Conservation (phyloP, 2,113 vertebrate species). For the Hoplias malabaricus region DNA sequence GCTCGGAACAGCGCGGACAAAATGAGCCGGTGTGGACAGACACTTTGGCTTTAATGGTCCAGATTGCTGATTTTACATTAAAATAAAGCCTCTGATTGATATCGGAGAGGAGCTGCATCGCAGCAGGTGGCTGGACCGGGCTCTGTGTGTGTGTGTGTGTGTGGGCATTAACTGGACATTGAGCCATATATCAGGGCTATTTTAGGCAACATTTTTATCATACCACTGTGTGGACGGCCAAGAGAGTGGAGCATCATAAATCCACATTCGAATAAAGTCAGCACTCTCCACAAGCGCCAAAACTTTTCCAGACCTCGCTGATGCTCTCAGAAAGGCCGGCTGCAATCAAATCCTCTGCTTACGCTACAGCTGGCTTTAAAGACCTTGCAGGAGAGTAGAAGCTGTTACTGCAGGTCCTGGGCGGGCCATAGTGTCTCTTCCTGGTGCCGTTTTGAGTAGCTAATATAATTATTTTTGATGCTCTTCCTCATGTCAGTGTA, state of each 20-base stretch:
- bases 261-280: not conserved
- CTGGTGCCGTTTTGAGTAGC: no score
- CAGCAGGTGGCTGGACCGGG: slow-evolving; percentile 36
- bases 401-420: no score
- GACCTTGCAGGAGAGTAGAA: no score
- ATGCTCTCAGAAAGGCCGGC: no score
- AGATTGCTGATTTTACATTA: slow-evolving; percentile 33
- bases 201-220: not conserved
- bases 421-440: no score
- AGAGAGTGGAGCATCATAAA: not conserved
- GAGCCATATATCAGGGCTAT: not conserved
- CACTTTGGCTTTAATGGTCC: slow-evolving; percentile 31
- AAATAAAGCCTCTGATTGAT: slow-evolving; percentile 41
- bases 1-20: not conserved
- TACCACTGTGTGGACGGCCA: not conserved
- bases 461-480: no score
- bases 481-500: no score
- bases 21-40: not conserved
- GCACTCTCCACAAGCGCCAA: slow-evolving; percentile 39
- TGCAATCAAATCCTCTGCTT: no score
- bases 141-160: not conserved
- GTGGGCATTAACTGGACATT: not conserved
- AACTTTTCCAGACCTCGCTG: not conserved
- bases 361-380: no score
- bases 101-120: slow-evolving; percentile 24